These are phyloP conservation scores for Phortica variegata DNA, from an alignment of 1,140 invertebrate species.

Conservation along the genomic window DNA sequence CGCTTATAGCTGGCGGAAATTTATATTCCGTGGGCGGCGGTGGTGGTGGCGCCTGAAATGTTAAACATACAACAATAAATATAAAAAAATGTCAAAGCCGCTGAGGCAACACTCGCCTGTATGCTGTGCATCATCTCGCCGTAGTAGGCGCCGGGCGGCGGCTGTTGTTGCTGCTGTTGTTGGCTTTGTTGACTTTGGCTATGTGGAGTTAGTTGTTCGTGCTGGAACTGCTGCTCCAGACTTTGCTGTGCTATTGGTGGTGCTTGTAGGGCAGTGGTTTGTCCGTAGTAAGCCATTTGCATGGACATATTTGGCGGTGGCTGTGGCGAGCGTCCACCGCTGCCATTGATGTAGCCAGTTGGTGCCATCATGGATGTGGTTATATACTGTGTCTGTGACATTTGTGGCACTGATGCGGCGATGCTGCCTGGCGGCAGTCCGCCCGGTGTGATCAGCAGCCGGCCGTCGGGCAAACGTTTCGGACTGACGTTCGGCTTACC, in stretches of 20 bases:
- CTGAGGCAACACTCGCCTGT: constrained; percentile 31
- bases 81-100: neutral
- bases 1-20: constrained; percentile 55
- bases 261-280: constrained; percentile 30
- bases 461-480: constrained; percentile 29
- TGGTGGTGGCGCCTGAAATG: constrained; percentile 17
- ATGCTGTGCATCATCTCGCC: constrained; percentile 48
- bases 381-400: constrained; percentile 29
- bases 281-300: constrained; percentile 46
- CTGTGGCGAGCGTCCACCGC: constrained; percentile 24
- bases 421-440: constrained; percentile 20
- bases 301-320: constrained; percentile 26
- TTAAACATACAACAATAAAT: constrained; percentile 1
- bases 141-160: constrained; percentile 43
- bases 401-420: constrained; percentile 1
- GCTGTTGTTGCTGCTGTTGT: constrained; percentile 21
- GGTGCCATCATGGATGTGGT: constrained; percentile 30
- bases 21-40: constrained; percentile 48
- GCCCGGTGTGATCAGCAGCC: neutral
- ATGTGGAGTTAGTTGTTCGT: constrained; percentile 48
- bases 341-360: constrained; percentile 42
- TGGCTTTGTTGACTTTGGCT: constrained; percentile 36
- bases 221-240: constrained; percentile 14
- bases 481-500: constrained; percentile 44
- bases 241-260: constrained; percentile 1